Conservation (phyloP, 2,888 invertebrate species). For the Pachymerium ferrugineum region DNA sequence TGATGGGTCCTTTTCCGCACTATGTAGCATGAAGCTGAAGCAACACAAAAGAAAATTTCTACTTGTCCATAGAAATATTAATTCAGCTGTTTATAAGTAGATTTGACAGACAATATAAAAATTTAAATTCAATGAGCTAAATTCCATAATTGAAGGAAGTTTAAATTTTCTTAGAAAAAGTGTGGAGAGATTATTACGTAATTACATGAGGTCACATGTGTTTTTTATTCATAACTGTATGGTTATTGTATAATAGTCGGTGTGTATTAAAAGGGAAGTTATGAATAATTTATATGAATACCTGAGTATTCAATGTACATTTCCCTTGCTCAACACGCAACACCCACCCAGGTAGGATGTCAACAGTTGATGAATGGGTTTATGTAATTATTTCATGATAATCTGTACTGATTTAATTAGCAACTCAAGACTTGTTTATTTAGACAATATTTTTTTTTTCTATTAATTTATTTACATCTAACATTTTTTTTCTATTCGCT, state of each 20-base stretch:
- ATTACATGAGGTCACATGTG: too few species aligned
- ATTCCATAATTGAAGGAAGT: too few species aligned
- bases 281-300: background rate
- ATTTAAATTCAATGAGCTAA: too few species aligned
- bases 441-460: background rate
- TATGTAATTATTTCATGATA: constrained; percentile 1
- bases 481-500: background rate
- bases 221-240: too few species aligned
- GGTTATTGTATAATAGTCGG: background rate
- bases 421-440: background rate
- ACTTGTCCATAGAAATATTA: too few species aligned
- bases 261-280: background rate
- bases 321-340: background rate
- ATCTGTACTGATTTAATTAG: constrained; percentile 10
- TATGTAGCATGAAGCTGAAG: background rate
- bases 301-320: background rate
- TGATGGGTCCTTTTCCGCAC: background rate
- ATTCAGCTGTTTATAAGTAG: too few species aligned
- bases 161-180: too few species aligned
- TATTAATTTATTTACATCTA: background rate
- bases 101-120: too few species aligned
- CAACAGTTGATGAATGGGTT: background rate
- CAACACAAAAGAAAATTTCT: background rate
- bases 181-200: too few species aligned
- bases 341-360: too few species aligned